Evolutionary conservation across 2,113 vertebrate species (phyloP), one percentile per base, ranked within the genome.

Genomic region (Ahaetulla prasina): DNA sequence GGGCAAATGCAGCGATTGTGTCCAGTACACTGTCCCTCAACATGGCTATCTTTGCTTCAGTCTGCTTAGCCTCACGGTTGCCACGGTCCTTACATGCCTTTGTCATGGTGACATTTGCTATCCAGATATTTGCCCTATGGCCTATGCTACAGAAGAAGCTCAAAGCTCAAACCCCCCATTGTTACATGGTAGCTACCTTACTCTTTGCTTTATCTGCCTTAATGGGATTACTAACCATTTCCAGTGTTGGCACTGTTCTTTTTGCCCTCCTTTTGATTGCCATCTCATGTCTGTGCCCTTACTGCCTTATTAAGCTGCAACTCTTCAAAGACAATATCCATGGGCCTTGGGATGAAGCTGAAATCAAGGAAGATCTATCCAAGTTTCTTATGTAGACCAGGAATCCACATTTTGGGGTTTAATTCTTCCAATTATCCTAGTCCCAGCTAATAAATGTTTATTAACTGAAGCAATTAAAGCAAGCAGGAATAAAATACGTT

Each of bases 251-350:
- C 0, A 98, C 98, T 0, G 91, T 98, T 88, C 98, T 99, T 55
- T 97, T 99, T 0, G 97, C 98, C 45, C 93, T 98, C 2, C 97
- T 98, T 49, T 96, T 99, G 52, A 91, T 98, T 1, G 94, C 98
- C 20, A 95, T 99, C 50, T 98, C 98, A 0, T 97, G 98, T 55
- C 96, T 99, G 89, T 99, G 99, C 94, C 99, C 99, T 18, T 97
- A 98, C 94, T 98, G 98, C 93, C 98, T 99, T 53, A 98, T 99
- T 87, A 96, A 96, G 60, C 95, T 99, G 39, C 99, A 99, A 97
- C 98, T 98, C 92, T 98, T 98, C 95, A 99, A 99, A 95, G 99
- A 99, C 97, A 99, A 99, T 95, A 99, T 99, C 93, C 98, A 99
- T 0, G 99, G 99, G 12, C 99, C 99, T 0, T 99, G 99, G 99